A percentile compares a stretch with the other conserved stretches of the same genome.
phyloP scores from a whole-genome alignment of 2,113 vertebrate species.

The Apodemus sylvaticus region DNA sequence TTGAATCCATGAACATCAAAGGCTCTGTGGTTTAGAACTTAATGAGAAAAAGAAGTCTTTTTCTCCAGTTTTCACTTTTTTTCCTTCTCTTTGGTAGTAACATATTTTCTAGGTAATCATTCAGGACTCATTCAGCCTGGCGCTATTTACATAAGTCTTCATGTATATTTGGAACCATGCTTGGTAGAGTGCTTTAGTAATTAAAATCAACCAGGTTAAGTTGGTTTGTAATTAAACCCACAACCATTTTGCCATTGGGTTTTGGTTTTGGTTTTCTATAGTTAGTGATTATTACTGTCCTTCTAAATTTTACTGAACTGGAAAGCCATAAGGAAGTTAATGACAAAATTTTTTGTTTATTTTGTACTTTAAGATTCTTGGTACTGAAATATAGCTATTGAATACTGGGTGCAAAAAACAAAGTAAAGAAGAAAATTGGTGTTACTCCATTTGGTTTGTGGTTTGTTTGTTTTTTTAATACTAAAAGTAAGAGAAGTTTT shows the following conservation, averaged over 20 bases:
- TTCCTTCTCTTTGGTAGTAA: background rate
- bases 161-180: background rate
- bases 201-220: background rate
- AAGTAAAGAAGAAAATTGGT: background rate
- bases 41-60: background rate
- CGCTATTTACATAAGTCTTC: slow-evolving; percentile 8
- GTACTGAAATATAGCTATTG: slow-evolving; percentile 6
- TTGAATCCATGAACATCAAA: slow-evolving; percentile 27
- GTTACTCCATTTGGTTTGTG: slow-evolving; percentile 46
- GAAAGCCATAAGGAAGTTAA: slow-evolving; percentile 54
- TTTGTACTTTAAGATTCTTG: slow-evolving; percentile 50
- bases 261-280: background rate
- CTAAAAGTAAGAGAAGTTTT: slow-evolving; percentile 68
- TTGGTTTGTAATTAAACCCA: slow-evolving; percentile 54
- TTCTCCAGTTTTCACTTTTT: slow-evolving; percentile 16
- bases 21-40: background rate
- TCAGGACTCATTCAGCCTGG: background rate
- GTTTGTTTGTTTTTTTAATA: slow-evolving; percentile 67
- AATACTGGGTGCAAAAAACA: slow-evolving; percentile 54
- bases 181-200: background rate
- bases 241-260: background rate
- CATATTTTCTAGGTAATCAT: slow-evolving; percentile 3
- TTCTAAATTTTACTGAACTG: slow-evolving; percentile 19
- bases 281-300: background rate
- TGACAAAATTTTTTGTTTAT: slow-evolving; percentile 29